phyloP scores from a whole-genome alignment of 2,113 vertebrate genomes.

The Fulica atra region DNA sequence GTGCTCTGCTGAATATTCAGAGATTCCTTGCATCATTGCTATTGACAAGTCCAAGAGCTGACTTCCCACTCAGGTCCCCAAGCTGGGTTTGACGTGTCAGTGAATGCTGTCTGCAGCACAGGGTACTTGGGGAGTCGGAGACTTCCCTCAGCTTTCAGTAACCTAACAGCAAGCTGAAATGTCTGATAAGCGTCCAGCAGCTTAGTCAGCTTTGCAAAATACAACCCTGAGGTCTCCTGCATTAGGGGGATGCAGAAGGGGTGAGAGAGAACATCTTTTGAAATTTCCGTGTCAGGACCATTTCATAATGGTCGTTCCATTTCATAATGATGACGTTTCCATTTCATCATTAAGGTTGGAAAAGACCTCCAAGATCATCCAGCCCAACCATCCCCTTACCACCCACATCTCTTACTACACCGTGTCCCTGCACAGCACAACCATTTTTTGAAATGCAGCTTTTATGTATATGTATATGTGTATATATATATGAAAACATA shows the following conservation, averaged over 20 bases:
- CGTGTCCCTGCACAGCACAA: too few species aligned
- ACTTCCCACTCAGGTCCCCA: neutral
- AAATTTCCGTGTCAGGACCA: neutral
- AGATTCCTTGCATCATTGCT: neutral
- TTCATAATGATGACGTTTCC: too few species aligned
- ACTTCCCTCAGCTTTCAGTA: neutral
- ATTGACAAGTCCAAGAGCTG: neutral
- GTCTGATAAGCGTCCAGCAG: neutral
- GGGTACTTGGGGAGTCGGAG: accelerated
- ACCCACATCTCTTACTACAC: too few species aligned
- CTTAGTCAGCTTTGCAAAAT: neutral
- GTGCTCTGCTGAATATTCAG: neutral
- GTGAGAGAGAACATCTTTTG: neutral
- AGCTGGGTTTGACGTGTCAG: neutral
- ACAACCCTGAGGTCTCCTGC: neutral
- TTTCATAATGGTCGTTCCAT: too few species aligned
- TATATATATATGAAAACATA: accelerated
- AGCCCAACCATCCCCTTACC: too few species aligned
- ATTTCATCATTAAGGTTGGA: too few species aligned
- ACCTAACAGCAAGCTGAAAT: neutral
- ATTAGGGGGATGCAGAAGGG: too few species aligned
- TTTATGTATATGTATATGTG: neutral
- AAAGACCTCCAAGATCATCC: too few species aligned
- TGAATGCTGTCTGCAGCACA: neutral
- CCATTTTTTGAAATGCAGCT: neutral